These are phyloP conservation scores for Drosophila atripex DNA, from an alignment of 2,888 invertebrate species.

Conservation along the genomic window DNA sequence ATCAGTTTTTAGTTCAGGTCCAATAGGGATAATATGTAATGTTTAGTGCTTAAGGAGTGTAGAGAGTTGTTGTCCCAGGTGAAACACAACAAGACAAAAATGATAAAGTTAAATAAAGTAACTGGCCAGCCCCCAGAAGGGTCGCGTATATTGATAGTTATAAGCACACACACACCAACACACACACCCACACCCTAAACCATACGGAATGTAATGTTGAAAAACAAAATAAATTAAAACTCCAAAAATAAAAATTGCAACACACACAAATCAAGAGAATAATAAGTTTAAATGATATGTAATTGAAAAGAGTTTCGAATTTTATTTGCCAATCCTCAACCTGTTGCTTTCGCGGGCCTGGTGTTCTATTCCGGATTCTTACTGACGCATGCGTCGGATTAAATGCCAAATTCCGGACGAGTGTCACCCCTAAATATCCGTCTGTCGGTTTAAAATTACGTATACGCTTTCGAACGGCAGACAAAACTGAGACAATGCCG, in stretches of 20 bases:
- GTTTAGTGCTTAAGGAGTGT: constrained; percentile 60
- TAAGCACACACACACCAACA: constrained; percentile 41
- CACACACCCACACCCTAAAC: constrained; percentile 20
- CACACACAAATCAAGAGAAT: constrained; percentile 50
- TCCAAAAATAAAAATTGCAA: constrained; percentile 25
- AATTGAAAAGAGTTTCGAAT: constrained; percentile 17
- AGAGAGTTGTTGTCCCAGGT: constrained; percentile 59
- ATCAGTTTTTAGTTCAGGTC: constrained; percentile 51
- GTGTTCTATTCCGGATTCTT: constrained; percentile 10
- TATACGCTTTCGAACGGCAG: background rate
- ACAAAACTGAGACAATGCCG: constrained; percentile 62
- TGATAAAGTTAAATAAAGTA: constrained; percentile 33
- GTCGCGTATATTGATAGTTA: constrained; percentile 54
- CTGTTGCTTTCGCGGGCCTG: constrained; percentile 10
- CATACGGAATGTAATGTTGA: constrained; percentile 63
- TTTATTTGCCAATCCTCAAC: constrained; percentile 4
- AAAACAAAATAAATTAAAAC: constrained; percentile 37
- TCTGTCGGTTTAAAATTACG: constrained; percentile 1
- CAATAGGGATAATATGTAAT: constrained; percentile 55
- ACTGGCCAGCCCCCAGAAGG: constrained; percentile 20
- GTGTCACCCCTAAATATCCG: constrained; percentile 1
- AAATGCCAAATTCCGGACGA: constrained; percentile 24
- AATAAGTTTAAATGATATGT: constrained; percentile 55
- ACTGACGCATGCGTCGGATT: constrained; percentile 48
- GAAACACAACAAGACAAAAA: constrained; percentile 65